phyloP scores from a whole-genome alignment of 2,797 vertebrate genomes.

The Chromis chromis region DNA sequence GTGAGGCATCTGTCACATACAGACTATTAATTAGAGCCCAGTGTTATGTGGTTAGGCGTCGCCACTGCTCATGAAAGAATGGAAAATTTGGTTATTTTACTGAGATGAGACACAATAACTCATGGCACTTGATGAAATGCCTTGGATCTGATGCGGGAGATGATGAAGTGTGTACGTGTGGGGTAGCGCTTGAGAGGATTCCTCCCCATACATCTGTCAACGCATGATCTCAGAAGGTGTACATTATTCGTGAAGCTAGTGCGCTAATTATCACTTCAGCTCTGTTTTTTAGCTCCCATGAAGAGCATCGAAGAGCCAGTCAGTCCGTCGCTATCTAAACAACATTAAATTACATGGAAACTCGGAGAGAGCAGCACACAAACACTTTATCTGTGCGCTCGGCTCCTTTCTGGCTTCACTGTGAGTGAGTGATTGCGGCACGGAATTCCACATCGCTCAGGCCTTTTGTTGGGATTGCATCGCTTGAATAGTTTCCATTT shows the following conservation, averaged over 20 bases:
- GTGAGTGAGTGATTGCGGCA: conserved; percentile 78
- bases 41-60: conserved; percentile 62
- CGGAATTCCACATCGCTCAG: conserved; percentile 75
- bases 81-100: conserved; percentile 74
- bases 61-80: conserved; percentile 67
- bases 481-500: conserved; percentile 79
- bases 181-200: conserved; percentile 27
- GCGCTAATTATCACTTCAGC: conserved; percentile 67
- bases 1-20: conserved; percentile 65
- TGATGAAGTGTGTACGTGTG: conserved; percentile 56
- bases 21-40: conserved; percentile 77
- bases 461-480: conserved; percentile 82
- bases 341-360: conserved; percentile 78
- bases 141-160: conserved; percentile 12
- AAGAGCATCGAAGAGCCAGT: conserved; percentile 61
- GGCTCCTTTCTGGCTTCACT: conserved; percentile 41
- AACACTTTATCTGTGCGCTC: conserved; percentile 55
- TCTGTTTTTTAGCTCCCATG: conserved; percentile 44
- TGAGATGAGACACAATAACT: conserved; percentile 60
- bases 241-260: conserved; percentile 60
- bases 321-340: conserved; percentile 72
- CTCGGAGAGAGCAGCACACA: conserved; percentile 51
- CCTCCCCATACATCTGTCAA: conserved; percentile 69
- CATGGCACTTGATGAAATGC: conserved; percentile 47
- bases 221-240: conserved; percentile 65